Base-by-base conservation (phyloP, 2,888 invertebrate species). In the Dione juno region DNA sequence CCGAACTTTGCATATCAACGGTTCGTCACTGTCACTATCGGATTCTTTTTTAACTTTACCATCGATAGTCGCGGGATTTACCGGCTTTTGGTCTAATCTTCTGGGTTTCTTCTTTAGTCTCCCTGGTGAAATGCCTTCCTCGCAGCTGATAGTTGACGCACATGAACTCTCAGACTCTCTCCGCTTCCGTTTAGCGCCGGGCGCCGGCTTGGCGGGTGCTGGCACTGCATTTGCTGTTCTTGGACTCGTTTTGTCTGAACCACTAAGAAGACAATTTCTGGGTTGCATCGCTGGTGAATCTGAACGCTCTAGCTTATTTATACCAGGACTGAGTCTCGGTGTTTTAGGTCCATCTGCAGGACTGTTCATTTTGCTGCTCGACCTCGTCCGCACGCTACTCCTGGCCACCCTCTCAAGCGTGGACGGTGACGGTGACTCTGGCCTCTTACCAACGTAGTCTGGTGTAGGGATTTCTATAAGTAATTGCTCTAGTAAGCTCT, bases 21-120 rank as follows among this genome's bases (percentile, higher is more conserved):
- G 97, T 88, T 97, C 97, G 84, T 97, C 97, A 75, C 95, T 96
- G 82, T 97, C 97, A 65, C 97, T 97, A 80, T 95, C 95, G 52
- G 95, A 95, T 79, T 96, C 96, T 82, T 95, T 95, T 78, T 94
- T 90, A 79, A 90, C 82, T 88, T 93, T 92, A 82, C 83, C 90
- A 79, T 85, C 82, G 13, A 79, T 79, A 83, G 80, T 94, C 89
- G 92, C 94, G 89, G 92, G 94, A 89, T 82, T 93, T 88, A 79
- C 93, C 87, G 88, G 94, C 19, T 78, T 79, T n/a, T 82, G 80
- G 66, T 86, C 88, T 43, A 82, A 73, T 11, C 85, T 80, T 14
- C 88, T 83, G 69, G 90, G 88, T 74, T 92, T 91, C 80, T 92
- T 92, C 80, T 89, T 88, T 52, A 84, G 84, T 10, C 89, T 80